These are phyloP conservation scores for Speoplatyrhinus poulsoni DNA, from an alignment of 2,113 vertebrate species.

Conservation along the genomic window DNA sequence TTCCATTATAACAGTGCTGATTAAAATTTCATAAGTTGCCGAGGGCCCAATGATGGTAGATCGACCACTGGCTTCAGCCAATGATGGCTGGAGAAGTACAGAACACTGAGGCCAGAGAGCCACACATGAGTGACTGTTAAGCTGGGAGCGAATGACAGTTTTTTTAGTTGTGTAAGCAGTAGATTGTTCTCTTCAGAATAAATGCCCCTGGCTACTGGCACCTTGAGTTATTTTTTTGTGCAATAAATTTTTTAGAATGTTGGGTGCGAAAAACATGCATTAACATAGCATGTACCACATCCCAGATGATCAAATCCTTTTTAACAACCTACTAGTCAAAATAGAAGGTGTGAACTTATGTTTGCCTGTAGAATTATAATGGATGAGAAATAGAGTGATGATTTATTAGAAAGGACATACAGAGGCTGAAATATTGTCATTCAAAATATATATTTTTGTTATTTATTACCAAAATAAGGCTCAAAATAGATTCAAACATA, in stretches of 20 bases:
- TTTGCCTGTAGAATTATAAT: no score
- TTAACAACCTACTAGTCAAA: no score
- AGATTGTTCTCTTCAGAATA: constrained; percentile 7
- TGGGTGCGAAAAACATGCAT: neutral
- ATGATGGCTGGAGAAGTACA: constrained; percentile 10
- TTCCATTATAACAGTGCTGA: constrained; percentile 1
- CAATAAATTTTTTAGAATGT: neutral
- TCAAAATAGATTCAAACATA: neutral
- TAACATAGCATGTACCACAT: neutral
- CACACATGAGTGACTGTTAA: constrained; percentile 6
- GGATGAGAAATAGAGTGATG: no score
- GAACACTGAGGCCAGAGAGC: neutral
- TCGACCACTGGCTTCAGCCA: constrained; percentile 16
- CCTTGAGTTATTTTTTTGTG: neutral
- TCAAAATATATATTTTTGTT: no score
- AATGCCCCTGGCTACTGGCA: neutral
- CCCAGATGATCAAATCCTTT: neutral
- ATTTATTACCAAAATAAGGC: no score
- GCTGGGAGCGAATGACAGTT: no score
- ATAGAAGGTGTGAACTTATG: no score
- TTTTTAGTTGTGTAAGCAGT: no score
- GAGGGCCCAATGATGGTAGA: neutral
- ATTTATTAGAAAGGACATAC: no score
- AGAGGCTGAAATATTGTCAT: no score
- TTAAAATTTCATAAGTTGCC: neutral